These are phyloP conservation scores for Ligdia adustata DNA, from an alignment of 2,888 invertebrate species.

Conservation along the genomic window DNA sequence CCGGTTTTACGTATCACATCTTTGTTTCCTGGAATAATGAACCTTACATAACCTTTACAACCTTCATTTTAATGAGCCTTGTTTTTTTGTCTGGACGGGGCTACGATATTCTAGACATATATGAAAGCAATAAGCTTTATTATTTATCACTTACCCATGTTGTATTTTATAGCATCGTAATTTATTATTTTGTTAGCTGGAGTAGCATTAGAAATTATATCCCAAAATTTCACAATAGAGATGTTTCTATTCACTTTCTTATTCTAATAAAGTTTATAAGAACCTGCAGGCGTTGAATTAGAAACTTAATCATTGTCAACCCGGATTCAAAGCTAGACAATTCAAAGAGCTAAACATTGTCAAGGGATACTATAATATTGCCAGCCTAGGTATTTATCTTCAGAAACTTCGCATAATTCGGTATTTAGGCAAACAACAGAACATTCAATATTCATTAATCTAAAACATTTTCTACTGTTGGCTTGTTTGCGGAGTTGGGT, in stretches of 20 bases:
- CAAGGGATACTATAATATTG: constrained; percentile 20
- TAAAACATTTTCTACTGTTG: constrained; percentile 14
- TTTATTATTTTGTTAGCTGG: no score
- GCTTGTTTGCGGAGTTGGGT: constrained; percentile 5
- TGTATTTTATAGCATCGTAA: no score
- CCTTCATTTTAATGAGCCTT: no score
- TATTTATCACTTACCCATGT: no score
- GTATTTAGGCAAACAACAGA: constrained; percentile 12
- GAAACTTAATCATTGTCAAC: constrained; percentile 26
- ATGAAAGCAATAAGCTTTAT: no score
- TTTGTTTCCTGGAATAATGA: constrained; percentile 20
- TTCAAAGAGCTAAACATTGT: constrained; percentile 31
- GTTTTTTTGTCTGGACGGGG: no score
- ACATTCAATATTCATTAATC: constrained; percentile 20
- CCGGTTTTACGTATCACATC: constrained; percentile 30
- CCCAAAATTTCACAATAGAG: no score
- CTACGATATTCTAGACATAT: no score
- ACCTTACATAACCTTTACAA: constrained; percentile 25
- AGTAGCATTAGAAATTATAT: no score
- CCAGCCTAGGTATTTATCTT: constrained; percentile 12
- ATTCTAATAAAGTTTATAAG: no score
- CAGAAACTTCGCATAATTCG: constrained; percentile 3
- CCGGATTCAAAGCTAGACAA: constrained; percentile 16
- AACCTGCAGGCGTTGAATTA: not conserved
- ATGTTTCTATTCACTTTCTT: no score